phyloP scores from a whole-genome alignment of 2,888 invertebrate species.

The Synanthedon andrenaeformis region DNA sequence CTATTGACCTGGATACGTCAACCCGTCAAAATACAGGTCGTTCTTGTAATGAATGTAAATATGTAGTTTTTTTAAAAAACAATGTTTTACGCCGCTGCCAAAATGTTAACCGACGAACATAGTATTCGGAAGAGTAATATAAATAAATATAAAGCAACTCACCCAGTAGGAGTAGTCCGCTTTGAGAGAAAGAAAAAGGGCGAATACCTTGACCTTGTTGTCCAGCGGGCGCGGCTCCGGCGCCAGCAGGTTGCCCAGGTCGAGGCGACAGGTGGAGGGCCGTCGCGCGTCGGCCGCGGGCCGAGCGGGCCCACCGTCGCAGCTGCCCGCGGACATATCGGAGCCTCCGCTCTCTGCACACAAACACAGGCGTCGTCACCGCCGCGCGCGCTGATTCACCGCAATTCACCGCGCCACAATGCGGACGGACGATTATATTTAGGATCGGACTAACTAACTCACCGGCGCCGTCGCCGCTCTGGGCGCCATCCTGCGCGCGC shows the following conservation, averaged over 20 bases:
- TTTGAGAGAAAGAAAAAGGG: too few species aligned
- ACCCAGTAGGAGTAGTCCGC: too few species aligned
- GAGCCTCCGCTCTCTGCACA: conserved; percentile 57
- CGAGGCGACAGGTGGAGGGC: conserved; percentile 66
- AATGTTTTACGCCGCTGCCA: too few species aligned
- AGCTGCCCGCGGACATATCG: conserved; percentile 16
- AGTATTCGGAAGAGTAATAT: too few species aligned
- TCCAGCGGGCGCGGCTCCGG: conserved; percentile 76
- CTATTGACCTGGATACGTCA: too few species aligned
- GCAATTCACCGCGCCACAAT: conserved; percentile 28
- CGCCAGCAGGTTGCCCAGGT: conserved; percentile 74
- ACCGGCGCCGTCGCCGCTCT: conserved; percentile 52
- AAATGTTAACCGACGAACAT: too few species aligned
- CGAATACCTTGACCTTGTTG: conserved; percentile 79
- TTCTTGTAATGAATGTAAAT: too few species aligned
- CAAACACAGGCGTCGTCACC: conserved; percentile 18
- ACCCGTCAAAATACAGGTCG: too few species aligned
- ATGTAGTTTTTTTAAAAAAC: too few species aligned
- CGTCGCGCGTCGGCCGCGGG: conserved; percentile 28
- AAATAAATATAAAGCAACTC: too few species aligned
- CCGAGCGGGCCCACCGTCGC: conserved; percentile 16
- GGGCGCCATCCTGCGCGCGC: conserved; percentile 55
- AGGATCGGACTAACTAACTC: conserved; percentile 37
- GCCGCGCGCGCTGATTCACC: conserved; percentile 17
- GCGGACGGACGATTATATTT: conserved; percentile 33